Evolutionary conservation across 2,113 vertebrate species (phyloP).

Genomic region (Periophthalmodon schlosseri): DNA sequence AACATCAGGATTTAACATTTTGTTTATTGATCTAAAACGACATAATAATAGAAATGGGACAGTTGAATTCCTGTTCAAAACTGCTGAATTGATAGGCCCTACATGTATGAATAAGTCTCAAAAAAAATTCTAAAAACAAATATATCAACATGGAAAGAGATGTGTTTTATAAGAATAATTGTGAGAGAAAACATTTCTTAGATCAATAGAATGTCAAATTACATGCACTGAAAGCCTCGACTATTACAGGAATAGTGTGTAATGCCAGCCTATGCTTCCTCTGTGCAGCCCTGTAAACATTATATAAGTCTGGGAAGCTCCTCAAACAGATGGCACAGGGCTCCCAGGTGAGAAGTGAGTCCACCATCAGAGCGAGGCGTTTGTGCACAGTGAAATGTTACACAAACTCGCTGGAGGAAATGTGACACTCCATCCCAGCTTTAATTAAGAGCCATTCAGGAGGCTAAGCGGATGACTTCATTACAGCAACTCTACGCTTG

Average conservation of each 20-base stretch:
- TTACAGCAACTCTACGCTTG: conserved; percentile 32
- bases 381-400: conserved; percentile 46
- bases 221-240: background rate
- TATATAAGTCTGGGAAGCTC: conserved; percentile 18
- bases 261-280: background rate
- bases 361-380: conserved; percentile 28
- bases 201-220: too few species aligned
- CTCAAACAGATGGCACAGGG: conserved; percentile 53
- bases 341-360: conserved; percentile 50
- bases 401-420: conserved; percentile 43
- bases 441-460: conserved; percentile 53
- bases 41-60: too few species aligned
- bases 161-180: too few species aligned
- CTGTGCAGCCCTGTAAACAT: conserved; percentile 40
- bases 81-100: too few species aligned
- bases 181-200: too few species aligned
- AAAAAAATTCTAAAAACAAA: too few species aligned
- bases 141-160: too few species aligned
- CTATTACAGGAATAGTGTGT: background rate
- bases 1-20: too few species aligned
- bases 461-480: conserved; percentile 31
- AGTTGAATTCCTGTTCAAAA: too few species aligned
- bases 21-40: too few species aligned
- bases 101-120: too few species aligned
- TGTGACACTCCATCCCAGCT: conserved; percentile 32